phyloP scores from a whole-genome alignment of 1,140 invertebrate genomes.

The Andrena cerasifolii region DNA sequence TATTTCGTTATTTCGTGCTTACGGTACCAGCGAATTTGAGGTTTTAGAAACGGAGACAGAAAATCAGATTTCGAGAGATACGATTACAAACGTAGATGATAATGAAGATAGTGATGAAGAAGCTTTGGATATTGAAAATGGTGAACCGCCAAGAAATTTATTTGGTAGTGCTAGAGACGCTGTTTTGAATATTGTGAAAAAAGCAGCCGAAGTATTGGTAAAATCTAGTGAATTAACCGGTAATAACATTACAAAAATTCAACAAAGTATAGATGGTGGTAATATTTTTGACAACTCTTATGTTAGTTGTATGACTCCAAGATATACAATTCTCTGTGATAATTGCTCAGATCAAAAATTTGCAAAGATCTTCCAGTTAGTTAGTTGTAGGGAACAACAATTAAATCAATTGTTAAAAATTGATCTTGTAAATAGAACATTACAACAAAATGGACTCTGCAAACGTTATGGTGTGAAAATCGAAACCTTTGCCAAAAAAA shows the following conservation, averaged over 20 bases:
- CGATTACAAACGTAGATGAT: constrained; percentile 84
- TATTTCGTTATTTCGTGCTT: constrained; percentile 94
- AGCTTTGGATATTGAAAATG: constrained; percentile 77
- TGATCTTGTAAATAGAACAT: constrained; percentile 82
- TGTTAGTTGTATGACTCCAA: constrained; percentile 84
- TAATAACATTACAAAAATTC: constrained; percentile 82
- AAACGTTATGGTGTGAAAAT: constrained; percentile 84
- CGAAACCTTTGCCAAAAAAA: constrained; percentile 71
- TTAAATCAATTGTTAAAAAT: constrained; percentile 83
- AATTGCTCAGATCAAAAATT: constrained; percentile 87
- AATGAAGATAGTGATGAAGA: constrained; percentile 84
- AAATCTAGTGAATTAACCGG: constrained; percentile 85
- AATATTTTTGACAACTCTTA: constrained; percentile 66
- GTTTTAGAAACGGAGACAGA: constrained; percentile 91
- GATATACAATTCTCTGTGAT: constrained; percentile 87
- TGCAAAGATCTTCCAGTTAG: constrained; percentile 85
- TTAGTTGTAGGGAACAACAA: constrained; percentile 85
- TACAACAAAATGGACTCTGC: constrained; percentile 81
- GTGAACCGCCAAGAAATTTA: constrained; percentile 84
- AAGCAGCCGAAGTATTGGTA: constrained; percentile 91
- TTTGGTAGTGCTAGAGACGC: constrained; percentile 93
- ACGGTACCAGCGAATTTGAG: constrained; percentile 95
- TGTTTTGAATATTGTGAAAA: constrained; percentile 94
- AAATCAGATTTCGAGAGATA: constrained; percentile 77
- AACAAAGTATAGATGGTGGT: constrained; percentile 64